Conservation (phyloP, 2,888 invertebrate genomes). For the Rhorus exstirpatorius region DNA sequence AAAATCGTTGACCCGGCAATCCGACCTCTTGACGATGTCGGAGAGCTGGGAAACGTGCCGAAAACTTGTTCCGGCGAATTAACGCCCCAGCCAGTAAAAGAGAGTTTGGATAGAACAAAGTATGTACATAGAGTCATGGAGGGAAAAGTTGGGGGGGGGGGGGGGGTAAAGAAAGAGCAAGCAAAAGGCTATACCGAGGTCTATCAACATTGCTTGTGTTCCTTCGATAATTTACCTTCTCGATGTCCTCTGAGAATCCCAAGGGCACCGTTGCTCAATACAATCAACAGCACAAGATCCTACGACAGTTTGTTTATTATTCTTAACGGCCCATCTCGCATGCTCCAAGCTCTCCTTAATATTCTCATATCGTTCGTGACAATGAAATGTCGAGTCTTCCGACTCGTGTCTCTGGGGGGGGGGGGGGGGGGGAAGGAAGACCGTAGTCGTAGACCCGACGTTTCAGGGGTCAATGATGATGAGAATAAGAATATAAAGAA, state of each 20-base stretch:
- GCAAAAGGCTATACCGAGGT: not conserved
- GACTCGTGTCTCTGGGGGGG: not conserved
- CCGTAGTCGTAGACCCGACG: conserved; percentile 24
- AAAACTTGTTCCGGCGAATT: conserved; percentile 38
- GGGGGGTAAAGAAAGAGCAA: not conserved
- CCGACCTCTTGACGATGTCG: too few species aligned
- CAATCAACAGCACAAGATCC: conserved; percentile 51
- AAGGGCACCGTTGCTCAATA: conserved; percentile 47
- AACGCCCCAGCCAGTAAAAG: conserved; percentile 33
- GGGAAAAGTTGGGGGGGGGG: too few species aligned
- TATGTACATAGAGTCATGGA: too few species aligned
- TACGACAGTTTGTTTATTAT: conserved; percentile 24
- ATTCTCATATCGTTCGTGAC: conserved; percentile 6
- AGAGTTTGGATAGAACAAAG: not conserved
- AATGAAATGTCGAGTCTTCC: conserved; percentile 24
- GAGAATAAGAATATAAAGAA: not conserved
- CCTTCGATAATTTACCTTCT: conserved; percentile 66
- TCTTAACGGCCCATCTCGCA: not conserved
- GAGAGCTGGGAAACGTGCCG: conserved; percentile 45
- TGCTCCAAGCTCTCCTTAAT: not conserved
- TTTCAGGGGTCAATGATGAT: not conserved
- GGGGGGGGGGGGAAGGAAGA: too few species aligned
- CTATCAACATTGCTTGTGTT: conserved; percentile 17
- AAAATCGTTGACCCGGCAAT: too few species aligned
- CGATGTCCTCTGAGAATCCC: conserved; percentile 49